Conservation (phyloP, 2,113 vertebrate species). For the Lycaon pictus region DNA sequence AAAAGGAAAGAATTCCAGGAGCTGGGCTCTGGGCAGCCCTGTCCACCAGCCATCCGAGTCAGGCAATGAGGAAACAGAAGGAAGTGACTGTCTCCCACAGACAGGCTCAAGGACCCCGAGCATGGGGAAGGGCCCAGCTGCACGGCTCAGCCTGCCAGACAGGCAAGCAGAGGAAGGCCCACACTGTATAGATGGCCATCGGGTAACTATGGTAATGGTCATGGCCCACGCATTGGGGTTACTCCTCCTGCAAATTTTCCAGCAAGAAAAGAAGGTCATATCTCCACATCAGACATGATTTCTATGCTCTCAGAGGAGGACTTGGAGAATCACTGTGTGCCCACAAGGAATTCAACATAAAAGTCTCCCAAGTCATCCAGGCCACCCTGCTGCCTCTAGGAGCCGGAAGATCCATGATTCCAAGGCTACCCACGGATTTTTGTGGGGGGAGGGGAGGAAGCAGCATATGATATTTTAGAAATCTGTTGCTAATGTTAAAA, state of each 20-base stretch:
- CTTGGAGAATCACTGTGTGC: accelerated
- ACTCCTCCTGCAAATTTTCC: background rate
- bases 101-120: background rate
- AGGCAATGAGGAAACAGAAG: background rate
- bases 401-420: background rate
- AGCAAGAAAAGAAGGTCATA: background rate
- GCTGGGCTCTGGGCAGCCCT: background rate
- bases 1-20: too few relatives aligned
- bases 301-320: background rate
- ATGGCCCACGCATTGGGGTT: background rate
- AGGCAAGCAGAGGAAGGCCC: background rate
- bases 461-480: background rate
- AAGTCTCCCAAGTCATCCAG: background rate
- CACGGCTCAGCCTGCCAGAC: background rate
- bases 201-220: background rate
- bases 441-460: accelerated
- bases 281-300: background rate
- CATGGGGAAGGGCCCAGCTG: background rate
- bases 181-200: background rate
- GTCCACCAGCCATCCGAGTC: background rate
- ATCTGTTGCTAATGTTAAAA: background rate
- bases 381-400: background rate
- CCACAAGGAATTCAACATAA: background rate
- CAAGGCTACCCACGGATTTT: background rate
- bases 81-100: too few relatives aligned